These are phyloP conservation scores for Acromyrmex echinatior DNA, from an alignment of 1,140 invertebrate species.

Conservation along the genomic window DNA sequence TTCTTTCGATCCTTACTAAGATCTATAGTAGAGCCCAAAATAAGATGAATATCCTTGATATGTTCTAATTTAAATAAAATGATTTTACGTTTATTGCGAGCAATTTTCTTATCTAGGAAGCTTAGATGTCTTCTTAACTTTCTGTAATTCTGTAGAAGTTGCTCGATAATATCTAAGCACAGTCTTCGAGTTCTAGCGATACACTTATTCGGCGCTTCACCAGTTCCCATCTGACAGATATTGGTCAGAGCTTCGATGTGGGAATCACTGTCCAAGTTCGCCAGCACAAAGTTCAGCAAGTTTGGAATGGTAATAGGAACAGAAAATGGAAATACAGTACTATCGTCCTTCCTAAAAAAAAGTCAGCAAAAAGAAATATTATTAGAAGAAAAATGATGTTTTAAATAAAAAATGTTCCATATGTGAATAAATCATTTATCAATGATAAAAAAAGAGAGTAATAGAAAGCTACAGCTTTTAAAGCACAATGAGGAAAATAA, in stretches of 20 bases:
- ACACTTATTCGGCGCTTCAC: conserved; percentile 80
- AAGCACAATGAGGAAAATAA: not conserved
- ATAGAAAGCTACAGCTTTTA: not conserved
- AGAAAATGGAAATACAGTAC: conserved; percentile 89
- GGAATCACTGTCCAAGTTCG: conserved; percentile 87
- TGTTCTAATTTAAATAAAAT: conserved; percentile 82
- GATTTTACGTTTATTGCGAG: conserved; percentile 72
- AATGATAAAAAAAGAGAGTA: conserved; percentile 29
- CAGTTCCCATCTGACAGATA: conserved; percentile 82
- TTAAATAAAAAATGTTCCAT: not conserved
- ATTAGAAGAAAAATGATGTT: not conserved
- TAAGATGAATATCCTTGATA: conserved; percentile 82
- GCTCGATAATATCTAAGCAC: conserved; percentile 83
- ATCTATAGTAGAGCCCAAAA: conserved; percentile 79
- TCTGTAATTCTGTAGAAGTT: conserved; percentile 78
- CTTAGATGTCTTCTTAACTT: conserved; percentile 72
- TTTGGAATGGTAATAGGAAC: conserved; percentile 90
- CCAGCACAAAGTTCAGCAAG: conserved; percentile 91
- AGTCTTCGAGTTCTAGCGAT: conserved; percentile 80
- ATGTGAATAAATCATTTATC: not conserved
- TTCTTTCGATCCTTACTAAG: conserved; percentile 75
- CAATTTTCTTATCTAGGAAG: conserved; percentile 58
- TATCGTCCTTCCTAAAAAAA: conserved; percentile 91
- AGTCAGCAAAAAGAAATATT: not conserved
- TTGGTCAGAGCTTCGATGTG: conserved; percentile 84